Conservation (phyloP, 2,113 vertebrate genomes). For the Apaloderma vittatum region DNA sequence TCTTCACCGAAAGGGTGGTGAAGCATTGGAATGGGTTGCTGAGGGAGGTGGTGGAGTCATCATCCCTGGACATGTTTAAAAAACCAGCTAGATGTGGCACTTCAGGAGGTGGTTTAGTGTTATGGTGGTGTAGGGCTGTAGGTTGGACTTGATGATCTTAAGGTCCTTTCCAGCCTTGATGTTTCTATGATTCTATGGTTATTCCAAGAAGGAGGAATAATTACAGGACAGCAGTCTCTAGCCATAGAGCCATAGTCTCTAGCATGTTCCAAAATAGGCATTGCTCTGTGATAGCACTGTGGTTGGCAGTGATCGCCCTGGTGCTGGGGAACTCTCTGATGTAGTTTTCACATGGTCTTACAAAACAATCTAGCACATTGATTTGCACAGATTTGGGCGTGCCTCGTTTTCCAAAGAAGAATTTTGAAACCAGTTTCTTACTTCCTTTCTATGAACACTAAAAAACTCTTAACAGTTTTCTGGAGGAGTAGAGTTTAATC, state of each 20-base stretch:
- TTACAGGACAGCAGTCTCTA: neutral
- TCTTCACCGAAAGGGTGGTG: no score
- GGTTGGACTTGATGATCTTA: no score
- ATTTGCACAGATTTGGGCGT: neutral
- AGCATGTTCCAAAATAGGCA: neutral
- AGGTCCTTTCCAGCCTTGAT: no score
- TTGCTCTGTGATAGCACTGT: neutral
- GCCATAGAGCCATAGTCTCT: neutral
- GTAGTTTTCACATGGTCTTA: neutral
- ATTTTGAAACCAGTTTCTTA: neutral
- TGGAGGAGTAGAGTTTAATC: neutral
- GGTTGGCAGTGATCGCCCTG: fast-evolving
- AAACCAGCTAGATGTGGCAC: no score
- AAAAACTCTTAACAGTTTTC: neutral
- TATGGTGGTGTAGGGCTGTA: no score
- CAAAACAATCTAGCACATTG: neutral
- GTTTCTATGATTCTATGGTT: no score
- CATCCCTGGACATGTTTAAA: no score
- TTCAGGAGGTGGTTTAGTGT: no score
- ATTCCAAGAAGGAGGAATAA: neutral
- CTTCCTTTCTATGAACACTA: neutral
- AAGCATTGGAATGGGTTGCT: no score
- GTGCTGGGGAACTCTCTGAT: neutral
- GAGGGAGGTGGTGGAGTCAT: no score
- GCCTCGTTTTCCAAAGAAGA: neutral